These are phyloP conservation scores for Gordius sp. DNA, from an alignment of 2,888 invertebrate species.

Conservation along the genomic window DNA sequence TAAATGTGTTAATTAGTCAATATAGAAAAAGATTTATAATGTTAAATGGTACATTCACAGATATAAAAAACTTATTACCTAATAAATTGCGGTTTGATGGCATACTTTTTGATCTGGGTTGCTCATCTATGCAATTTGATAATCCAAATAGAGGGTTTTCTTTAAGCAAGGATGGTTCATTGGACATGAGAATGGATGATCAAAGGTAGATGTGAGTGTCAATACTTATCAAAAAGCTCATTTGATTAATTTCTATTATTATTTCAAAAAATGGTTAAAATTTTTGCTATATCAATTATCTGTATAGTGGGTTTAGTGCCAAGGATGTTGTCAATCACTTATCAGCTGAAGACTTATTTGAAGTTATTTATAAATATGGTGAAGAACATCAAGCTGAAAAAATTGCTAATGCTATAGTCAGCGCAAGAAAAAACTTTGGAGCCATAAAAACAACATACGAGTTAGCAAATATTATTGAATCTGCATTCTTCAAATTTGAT, in stretches of 20 bases:
- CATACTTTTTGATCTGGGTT: slow-evolving; percentile 3
- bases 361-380: slow-evolving; percentile 6
- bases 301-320: neutral
- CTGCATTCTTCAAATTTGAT: neutral
- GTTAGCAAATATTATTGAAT: neutral
- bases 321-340: neutral
- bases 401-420: neutral
- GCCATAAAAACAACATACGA: neutral
- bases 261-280: neutral
- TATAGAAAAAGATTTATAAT: neutral
- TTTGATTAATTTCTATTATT: too few species aligned
- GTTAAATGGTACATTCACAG: neutral
- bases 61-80: neutral
- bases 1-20: neutral
- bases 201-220: too few species aligned
- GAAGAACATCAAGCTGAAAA: neutral
- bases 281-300: neutral
- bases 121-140: slow-evolving; percentile 13
- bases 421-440: neutral
- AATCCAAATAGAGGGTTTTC: slow-evolving; percentile 1
- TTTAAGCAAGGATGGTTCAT: neutral
- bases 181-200: slow-evolving; percentile 4
- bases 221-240: too few species aligned
- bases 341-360: neutral
- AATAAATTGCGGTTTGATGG: neutral